Conservation (phyloP, 2,888 invertebrate species). For the Dolichopus griseipennis region DNA sequence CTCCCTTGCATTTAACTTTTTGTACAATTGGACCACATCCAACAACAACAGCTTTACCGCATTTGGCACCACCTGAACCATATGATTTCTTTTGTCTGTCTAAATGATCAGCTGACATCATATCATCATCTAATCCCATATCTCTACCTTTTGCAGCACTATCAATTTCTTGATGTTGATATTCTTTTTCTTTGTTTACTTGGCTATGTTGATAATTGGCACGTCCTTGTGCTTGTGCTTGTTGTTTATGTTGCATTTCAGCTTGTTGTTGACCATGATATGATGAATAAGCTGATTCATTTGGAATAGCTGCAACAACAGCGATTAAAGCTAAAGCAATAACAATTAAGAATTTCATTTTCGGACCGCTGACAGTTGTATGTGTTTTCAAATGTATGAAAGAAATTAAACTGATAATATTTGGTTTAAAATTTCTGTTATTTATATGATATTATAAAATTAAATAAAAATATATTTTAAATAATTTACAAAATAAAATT, state of each 20-base stretch:
- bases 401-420: not conserved
- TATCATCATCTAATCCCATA: not conserved
- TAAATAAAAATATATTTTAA: not conserved
- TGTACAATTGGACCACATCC: not conserved
- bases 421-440: not conserved
- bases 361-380: not conserved
- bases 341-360: not conserved
- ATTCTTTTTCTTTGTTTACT: too few species aligned
- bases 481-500: not conserved
- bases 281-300: too few species aligned
- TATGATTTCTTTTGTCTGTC: not conserved
- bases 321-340: not conserved
- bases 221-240: not conserved
- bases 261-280: not conserved
- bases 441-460: not conserved
- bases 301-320: not conserved
- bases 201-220: not conserved
- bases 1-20: constrained; percentile 2
- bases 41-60: not conserved
- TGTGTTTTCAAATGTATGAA: not conserved
- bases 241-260: not conserved
- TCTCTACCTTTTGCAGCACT: not conserved
- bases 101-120: too few species aligned
- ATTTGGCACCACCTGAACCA: not conserved
- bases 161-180: not conserved